Base-by-base conservation (phyloP, 2,888 invertebrate species). In the Acronicta psi region DNA sequence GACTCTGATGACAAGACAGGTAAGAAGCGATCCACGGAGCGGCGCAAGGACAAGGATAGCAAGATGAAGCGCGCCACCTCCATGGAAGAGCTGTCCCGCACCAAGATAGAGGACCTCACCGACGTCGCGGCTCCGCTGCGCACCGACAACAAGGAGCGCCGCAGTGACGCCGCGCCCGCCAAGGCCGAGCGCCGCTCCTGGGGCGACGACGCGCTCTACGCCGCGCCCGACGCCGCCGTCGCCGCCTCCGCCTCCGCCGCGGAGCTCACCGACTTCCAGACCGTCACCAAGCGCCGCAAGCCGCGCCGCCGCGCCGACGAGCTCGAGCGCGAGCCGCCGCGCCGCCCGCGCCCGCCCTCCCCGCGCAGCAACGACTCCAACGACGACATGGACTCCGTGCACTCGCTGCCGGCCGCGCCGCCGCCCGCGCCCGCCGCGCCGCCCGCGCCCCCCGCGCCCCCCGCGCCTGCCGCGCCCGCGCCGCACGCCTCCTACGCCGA, bases 251-350 rank as follows among this genome's bases (percentile, higher is more conserved):
- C 77, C 47, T 75, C 78, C 50, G 71, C 76, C 55, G 71, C 72
- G 70, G 96, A 96, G 86, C 95, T 95, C 50, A 94, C 96, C 11
- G 98, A 97, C 82, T 98, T 97, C 91, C 96, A 97, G 86, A 96
- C 97, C 50, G 98, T 98, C 51, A 97, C 96, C 58, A 98, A 97
- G 85, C 97, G 97, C 86, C 97, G 97, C 87, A 96, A 96, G 83
- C 96, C 96, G 80, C 97, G 97, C 81, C 97, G 97, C 82, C 95
- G 96, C 76, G 87, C 93, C 72, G 95, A 95, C 81, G 94, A 93
- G 52, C 74, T 69, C 41, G 82, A 62, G 44, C 71, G 56, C 41
- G 58, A 53, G 42, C 64, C 84, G 59, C 83, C 80, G 70, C 73
- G 81, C 51, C 75, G 84, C 73, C 65, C 84, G 36, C 86, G 82